phyloP scores from a whole-genome alignment of 1,140 invertebrate species.

The Drosophila teissieri region DNA sequence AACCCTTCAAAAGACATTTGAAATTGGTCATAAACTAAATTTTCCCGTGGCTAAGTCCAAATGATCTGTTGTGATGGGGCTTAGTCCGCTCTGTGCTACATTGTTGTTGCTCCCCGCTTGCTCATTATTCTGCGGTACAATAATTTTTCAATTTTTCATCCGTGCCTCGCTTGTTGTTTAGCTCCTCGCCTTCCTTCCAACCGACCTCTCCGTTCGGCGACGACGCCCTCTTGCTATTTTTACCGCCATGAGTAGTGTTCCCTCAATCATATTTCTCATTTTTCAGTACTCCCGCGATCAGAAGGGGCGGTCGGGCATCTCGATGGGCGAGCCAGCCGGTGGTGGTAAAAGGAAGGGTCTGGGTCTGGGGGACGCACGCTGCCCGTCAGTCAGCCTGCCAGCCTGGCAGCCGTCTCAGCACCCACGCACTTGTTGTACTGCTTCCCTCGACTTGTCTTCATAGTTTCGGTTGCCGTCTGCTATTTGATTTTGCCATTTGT shows the following conservation, averaged over 20 bases:
- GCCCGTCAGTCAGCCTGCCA: conserved; percentile 43
- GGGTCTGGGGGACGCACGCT: conserved; percentile 20
- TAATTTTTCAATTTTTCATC: conserved; percentile 73
- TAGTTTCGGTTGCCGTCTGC: conserved; percentile 60
- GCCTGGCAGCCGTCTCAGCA: conserved; percentile 27
- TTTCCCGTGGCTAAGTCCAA: conserved; percentile 26
- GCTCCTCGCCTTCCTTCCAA: conserved; percentile 12
- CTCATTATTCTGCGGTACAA: conserved; percentile 58
- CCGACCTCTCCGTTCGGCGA: conserved; percentile 24
- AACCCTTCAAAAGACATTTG: conserved; percentile 19
- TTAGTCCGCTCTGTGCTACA: conserved; percentile 9
- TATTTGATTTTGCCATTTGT: conserved; percentile 48
- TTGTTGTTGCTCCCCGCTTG: conserved; percentile 42
- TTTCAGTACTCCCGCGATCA: conserved; percentile 52
- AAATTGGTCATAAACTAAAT: conserved; percentile 31
- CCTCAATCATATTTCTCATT: conserved; percentile 82
- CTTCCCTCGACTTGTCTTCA: conserved; percentile 35
- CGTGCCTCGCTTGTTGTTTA: conserved; percentile 42
- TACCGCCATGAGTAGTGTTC: conserved; percentile 71
- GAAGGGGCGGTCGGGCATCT: not conserved
- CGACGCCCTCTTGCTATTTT: conserved; percentile 61
- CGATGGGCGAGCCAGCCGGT: not conserved
- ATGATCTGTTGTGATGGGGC: conserved; percentile 49
- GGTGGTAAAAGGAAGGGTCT: conserved; percentile 1
- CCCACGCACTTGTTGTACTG: conserved; percentile 65